Evolutionary conservation across 2,888 invertebrate species (phyloP).

Genomic region (Cephus pulcher): DNA sequence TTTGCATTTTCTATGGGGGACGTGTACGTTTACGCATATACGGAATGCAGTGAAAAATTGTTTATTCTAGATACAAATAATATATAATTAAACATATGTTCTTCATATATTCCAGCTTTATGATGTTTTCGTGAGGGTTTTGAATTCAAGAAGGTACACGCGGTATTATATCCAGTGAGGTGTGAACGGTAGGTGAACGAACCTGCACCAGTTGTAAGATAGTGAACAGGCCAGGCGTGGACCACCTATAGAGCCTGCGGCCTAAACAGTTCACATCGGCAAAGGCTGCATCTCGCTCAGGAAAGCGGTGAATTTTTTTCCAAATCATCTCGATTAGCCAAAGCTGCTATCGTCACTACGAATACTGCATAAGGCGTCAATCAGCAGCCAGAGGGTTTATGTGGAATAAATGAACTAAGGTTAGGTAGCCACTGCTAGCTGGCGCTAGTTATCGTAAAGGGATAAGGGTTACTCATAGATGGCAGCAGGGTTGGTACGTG

Average conservation of each 20-base stretch:
- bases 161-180: slow-evolving; percentile 41
- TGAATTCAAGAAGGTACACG: slow-evolving; percentile 3
- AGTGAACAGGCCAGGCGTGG: slow-evolving; percentile 34
- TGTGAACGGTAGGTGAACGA: slow-evolving; percentile 49
- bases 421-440: neutral
- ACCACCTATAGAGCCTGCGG: slow-evolving; percentile 42
- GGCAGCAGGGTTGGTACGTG: neutral
- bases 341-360: neutral
- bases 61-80: too few relatives aligned
- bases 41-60: too few relatives aligned
- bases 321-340: neutral
- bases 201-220: slow-evolving; percentile 38
- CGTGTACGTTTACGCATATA: too few relatives aligned
- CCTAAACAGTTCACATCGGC: slow-evolving; percentile 33
- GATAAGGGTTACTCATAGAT: neutral
- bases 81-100: too few relatives aligned
- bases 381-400: neutral
- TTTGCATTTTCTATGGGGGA: too few relatives aligned
- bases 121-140: neutral
- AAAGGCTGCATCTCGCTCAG: neutral
- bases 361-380: neutral
- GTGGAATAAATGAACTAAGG: neutral
- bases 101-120: too few relatives aligned
- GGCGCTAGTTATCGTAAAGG: neutral
- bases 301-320: neutral